Base-by-base conservation (phyloP, 2,113 vertebrate genomes). In the Ciconia maguari region DNA sequence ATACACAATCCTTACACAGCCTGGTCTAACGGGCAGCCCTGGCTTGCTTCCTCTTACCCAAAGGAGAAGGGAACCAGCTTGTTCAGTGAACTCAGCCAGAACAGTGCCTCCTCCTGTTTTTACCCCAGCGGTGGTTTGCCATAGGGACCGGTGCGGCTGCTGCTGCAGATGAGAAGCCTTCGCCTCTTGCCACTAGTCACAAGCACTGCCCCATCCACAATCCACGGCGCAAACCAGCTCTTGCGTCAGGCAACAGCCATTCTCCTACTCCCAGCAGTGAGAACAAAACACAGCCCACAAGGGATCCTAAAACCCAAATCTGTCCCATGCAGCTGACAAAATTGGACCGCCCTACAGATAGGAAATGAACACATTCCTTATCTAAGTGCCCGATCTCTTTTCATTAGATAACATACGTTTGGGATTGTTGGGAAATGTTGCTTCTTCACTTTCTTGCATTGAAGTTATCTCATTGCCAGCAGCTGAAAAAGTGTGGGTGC, bases 401-500 rank as follows among this genome's bases (percentile, higher is more conserved):
- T 38, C 21, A 5, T 79, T 38, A 42, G 34, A 13, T 61, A 77
- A 46, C 10, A 32, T 32, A 34, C 0, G 0, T 49, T 57, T 29
- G 54, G 36, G 32, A 49, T 11, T 71, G 55, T 7, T 83, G 71
- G 60, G n/a, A 93, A 94, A 66, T 26, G 42, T 27, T 93, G 62
- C n/a, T 86, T 6, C 52, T 93, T 88, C 54, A 16, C 52, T 87
- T 89, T 51, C 81, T 49, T 91, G 65, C 58, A 74, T 26, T 1
- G 1, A 90, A 76, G 75, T 89, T 96, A 88, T 89, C 86, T 86
- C 36, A 38, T 20, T 86, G 76, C 64, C 78, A 90, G 91, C 61
- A 95, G 93, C 88, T 80, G 93, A 91, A 83, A 64, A 89, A 96
- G 58, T 93, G 95, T 97, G 90, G 93, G 90, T 96, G 94, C 92